phyloP scores from a whole-genome alignment of 2,797 vertebrate species.

The Pristis pectinata region DNA sequence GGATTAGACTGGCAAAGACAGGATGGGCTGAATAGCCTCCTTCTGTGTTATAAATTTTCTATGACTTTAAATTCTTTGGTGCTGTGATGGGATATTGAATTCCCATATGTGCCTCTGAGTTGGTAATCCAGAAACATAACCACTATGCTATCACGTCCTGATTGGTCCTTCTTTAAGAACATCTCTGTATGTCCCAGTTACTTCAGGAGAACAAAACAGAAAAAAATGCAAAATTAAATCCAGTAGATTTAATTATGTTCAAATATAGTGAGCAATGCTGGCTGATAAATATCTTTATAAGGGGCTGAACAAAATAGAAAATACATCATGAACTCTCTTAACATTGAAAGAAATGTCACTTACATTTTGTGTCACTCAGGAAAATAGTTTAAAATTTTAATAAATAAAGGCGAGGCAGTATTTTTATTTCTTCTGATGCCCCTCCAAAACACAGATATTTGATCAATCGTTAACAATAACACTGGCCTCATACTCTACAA shows the following conservation, averaged over 20 bases:
- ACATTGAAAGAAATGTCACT: background rate
- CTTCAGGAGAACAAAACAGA: background rate
- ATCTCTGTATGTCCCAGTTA: background rate
- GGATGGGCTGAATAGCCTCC: too few relatives aligned
- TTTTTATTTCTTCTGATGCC: background rate
- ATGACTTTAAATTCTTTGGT: too few relatives aligned
- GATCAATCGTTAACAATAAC: background rate
- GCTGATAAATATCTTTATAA: background rate
- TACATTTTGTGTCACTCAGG: background rate
- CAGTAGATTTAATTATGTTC: background rate
- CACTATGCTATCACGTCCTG: too few relatives aligned
- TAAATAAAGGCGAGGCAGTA: background rate
- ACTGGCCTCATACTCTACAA: background rate
- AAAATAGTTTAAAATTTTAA: background rate
- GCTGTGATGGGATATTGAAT: too few relatives aligned
- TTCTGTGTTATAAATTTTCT: too few relatives aligned
- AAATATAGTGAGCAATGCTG: background rate
- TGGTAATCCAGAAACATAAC: too few relatives aligned
- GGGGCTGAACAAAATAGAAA: background rate
- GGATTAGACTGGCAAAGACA: too few relatives aligned
- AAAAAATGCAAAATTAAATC: background rate
- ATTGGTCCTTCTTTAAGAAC: background rate
- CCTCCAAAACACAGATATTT: background rate
- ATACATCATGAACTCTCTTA: background rate
- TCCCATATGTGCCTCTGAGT: too few relatives aligned